Evolutionary conservation across 2,797 vertebrate species (phyloP).

Genomic region (Pangasius sanitwongsei): DNA sequence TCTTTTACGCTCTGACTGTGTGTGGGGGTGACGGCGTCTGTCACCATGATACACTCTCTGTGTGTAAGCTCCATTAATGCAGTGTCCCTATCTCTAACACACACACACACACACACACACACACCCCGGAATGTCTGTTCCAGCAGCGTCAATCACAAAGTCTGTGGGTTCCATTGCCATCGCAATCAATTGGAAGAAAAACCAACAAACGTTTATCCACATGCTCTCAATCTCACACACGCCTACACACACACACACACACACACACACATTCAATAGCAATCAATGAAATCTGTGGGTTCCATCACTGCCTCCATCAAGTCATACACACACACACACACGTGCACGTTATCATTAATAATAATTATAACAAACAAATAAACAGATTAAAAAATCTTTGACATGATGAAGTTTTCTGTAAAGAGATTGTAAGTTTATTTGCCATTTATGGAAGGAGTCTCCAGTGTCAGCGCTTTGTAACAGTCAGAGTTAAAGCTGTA

Average conservation of each 20-base stretch:
- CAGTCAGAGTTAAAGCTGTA: no score
- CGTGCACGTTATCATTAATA: no score
- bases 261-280: not conserved
- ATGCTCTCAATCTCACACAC: not conserved
- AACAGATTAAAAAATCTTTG: no score
- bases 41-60: conserved; percentile 64
- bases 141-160: conserved; percentile 28
- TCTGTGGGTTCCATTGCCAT: conserved; percentile 42
- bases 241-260: not conserved
- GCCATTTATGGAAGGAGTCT: no score
- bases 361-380: no score
- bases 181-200: conserved; percentile 5
- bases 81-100: conserved; percentile 34
- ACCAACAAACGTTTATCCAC: conserved; percentile 20
- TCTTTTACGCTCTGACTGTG: not conserved
- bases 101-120: not conserved
- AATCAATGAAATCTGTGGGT: no score
- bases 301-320: no score
- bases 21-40: not conserved
- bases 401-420: no score
- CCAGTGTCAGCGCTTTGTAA: no score
- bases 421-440: no score
- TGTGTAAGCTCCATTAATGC: conserved; percentile 70
- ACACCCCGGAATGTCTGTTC: not conserved
- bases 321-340: no score